Conservation (phyloP, 2,113 vertebrate genomes). For the Hypocryptadius cinnamomeus region DNA sequence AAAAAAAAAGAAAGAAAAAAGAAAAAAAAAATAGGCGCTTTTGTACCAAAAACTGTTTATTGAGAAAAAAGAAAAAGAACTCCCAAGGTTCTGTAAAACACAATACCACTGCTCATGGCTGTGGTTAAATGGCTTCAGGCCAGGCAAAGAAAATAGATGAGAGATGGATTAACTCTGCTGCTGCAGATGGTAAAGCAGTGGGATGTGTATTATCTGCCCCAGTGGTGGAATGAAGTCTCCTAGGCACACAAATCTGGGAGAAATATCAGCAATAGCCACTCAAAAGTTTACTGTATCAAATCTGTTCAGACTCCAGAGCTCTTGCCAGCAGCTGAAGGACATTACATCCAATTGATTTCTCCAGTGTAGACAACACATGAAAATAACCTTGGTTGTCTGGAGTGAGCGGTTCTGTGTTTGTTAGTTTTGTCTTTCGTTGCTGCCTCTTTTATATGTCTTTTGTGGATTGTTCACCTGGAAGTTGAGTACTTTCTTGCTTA, state of each 20-base stretch:
- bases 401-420: neutral
- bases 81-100: neutral
- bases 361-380: neutral
- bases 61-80: neutral
- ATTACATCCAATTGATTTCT: neutral
- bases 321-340: neutral
- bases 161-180: neutral
- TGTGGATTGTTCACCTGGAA: slow-evolving; percentile 46
- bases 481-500: slow-evolving; percentile 13
- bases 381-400: neutral
- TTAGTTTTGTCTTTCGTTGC: slow-evolving; percentile 40
- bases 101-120: neutral
- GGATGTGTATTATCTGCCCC: neutral
- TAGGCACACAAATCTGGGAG: neutral
- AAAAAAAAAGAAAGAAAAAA: neutral
- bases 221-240: neutral
- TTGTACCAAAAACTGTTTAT: neutral
- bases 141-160: neutral
- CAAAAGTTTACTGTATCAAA: neutral
- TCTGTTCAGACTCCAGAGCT: neutral
- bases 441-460: slow-evolving; percentile 38
- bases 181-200: neutral
- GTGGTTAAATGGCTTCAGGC: neutral
- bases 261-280: neutral
- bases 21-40: neutral